Conservation (phyloP, 1,140 invertebrate species). For the Tetramorium simillimum region DNA sequence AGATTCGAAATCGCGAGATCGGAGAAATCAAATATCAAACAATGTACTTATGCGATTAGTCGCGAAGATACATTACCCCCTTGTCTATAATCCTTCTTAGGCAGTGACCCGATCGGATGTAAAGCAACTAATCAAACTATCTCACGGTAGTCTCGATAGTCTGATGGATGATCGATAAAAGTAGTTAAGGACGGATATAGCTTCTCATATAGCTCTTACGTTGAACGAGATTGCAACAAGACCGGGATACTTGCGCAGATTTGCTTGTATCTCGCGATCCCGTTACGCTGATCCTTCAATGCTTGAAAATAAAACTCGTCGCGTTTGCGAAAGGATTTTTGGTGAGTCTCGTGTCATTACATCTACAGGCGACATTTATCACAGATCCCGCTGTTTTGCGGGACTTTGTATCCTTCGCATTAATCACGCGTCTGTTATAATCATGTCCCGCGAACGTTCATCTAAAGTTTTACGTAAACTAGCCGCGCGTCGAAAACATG, state of each 20-base stretch:
- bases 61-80: neutral
- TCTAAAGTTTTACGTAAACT: slow-evolving; percentile 19
- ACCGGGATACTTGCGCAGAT: slow-evolving; percentile 39
- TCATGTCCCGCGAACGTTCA: neutral
- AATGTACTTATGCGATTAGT: neutral
- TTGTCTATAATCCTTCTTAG: slow-evolving; percentile 17
- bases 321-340: neutral
- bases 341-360: neutral
- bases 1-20: neutral
- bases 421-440: slow-evolving; percentile 9
- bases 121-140: slow-evolving; percentile 45
- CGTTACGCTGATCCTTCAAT: slow-evolving; percentile 22
- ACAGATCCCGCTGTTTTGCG: neutral
- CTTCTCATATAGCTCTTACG: slow-evolving; percentile 1
- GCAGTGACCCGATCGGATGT: slow-evolving; percentile 3
- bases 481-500: neutral
- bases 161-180: slow-evolving; percentile 58
- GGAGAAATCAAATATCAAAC: neutral
- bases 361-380: neutral
- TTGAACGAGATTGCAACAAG: slow-evolving; percentile 18
- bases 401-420: neutral
- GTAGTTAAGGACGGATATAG: slow-evolving; percentile 40
- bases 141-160: slow-evolving; percentile 33
- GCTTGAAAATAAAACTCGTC: slow-evolving; percentile 32
- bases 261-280: slow-evolving; percentile 38